A percentile compares a stretch with the other conserved stretches of the same genome.
These are phyloP conservation scores for Drosophila lowei DNA, from an alignment of 1,140 invertebrate species.

Conservation along the genomic window DNA sequence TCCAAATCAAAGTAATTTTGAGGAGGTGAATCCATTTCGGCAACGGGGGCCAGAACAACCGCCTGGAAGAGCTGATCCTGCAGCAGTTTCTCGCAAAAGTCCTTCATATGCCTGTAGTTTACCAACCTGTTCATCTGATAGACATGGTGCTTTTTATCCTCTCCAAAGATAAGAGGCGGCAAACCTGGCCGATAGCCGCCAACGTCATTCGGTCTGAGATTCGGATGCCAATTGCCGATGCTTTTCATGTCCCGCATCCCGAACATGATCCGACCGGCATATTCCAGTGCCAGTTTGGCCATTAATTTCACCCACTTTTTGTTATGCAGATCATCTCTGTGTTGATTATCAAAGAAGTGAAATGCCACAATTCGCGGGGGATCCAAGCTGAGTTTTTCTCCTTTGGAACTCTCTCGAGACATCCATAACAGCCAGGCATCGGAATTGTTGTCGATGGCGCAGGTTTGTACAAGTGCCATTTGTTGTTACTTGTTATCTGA, in stretches of 20 bases:
- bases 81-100: constrained; percentile 49
- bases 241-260: constrained; percentile 23
- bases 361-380: constrained; percentile 36
- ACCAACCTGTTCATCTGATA: constrained; percentile 57
- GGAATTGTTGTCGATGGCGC: constrained; percentile 2
- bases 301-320: constrained; percentile 28
- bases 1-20: constrained; percentile 37
- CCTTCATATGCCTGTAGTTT: constrained; percentile 39
- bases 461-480: not conserved
- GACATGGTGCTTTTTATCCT: constrained; percentile 16
- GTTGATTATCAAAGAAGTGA: constrained; percentile 19
- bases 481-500: not conserved
- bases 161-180: constrained; percentile 40
- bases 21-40: constrained; percentile 14
- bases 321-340: not conserved
- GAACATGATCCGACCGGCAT: constrained; percentile 30
- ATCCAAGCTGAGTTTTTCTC: not conserved
- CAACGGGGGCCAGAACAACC: constrained; percentile 9
- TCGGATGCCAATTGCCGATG: constrained; percentile 15
- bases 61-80: constrained; percentile 38
- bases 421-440: constrained; percentile 25
- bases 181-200: constrained; percentile 34
- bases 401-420: not conserved
- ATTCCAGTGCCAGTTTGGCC: constrained; percentile 28
- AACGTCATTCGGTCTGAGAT: constrained; percentile 21